Evolutionary conservation across 2,888 invertebrate genomes (phyloP).

Genomic region (Crematogaster levior): DNA sequence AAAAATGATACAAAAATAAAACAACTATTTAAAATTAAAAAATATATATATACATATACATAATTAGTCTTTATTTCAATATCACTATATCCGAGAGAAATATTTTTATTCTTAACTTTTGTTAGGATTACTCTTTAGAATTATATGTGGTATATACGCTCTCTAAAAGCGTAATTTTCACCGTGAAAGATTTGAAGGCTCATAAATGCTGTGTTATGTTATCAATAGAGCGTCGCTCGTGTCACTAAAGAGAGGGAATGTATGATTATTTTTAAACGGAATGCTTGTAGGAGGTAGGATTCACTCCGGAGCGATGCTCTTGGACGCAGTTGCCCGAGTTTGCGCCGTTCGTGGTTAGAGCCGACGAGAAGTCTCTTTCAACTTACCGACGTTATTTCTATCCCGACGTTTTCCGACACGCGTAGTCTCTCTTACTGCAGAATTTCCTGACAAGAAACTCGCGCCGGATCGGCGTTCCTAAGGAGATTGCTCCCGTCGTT

Average conservation of each 20-base stretch:
- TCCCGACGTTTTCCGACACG: constrained; percentile 42
- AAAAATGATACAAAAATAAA: too few relatives aligned
- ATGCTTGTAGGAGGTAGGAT: constrained; percentile 32
- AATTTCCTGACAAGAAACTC: constrained; percentile 48
- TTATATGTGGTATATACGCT: background rate
- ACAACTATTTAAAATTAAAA: too few relatives aligned
- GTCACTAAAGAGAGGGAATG: constrained; percentile 30
- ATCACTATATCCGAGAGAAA: background rate
- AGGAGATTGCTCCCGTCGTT: constrained; percentile 40
- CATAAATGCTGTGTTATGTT: constrained; percentile 18
- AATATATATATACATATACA: too few relatives aligned
- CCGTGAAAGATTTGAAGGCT: background rate
- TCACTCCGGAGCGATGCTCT: constrained; percentile 36
- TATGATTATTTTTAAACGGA: constrained; percentile 47
- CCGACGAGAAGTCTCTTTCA: constrained; percentile 26
- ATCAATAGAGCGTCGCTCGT: constrained; percentile 35
- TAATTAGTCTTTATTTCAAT: too few relatives aligned
- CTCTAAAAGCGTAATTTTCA: background rate
- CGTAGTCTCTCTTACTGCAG: constrained; percentile 5
- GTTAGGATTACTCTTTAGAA: background rate
- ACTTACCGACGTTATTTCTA: constrained; percentile 43
- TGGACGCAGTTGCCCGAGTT: background rate
- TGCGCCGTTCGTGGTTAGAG: constrained; percentile 14
- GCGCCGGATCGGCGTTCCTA: constrained; percentile 21
- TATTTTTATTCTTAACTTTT: background rate